These are phyloP conservation scores for Pseudolaguvia tuberculata DNA, from an alignment of 2,113 vertebrate species.

Conservation along the genomic window DNA sequence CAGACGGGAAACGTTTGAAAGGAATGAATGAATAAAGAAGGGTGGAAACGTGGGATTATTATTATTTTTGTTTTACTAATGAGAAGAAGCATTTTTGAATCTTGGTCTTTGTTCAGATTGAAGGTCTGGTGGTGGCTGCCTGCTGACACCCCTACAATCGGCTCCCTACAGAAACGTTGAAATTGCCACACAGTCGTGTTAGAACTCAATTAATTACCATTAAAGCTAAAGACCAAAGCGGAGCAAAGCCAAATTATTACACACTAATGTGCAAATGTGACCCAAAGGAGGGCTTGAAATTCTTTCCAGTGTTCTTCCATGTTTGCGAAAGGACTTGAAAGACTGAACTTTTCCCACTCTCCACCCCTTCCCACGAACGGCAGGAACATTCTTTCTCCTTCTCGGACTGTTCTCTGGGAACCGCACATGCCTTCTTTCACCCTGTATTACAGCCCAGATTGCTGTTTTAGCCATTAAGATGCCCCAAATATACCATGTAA, in stretches of 20 bases:
- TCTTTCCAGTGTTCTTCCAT: conserved; percentile 66
- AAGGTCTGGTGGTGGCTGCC: conserved; percentile 66
- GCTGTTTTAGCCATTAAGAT: conserved; percentile 44
- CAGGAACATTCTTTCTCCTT: conserved; percentile 57
- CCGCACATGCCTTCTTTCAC: conserved; percentile 11
- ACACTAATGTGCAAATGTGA: conserved; percentile 69
- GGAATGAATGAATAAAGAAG: conserved; percentile 50
- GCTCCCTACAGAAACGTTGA: conserved; percentile 64
- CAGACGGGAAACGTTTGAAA: conserved; percentile 41
- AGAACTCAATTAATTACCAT: conserved; percentile 75
- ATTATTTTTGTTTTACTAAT: conserved; percentile 55
- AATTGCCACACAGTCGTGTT: conserved; percentile 64
- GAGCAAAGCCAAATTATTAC: conserved; percentile 59
- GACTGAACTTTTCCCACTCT: conserved; percentile 35
- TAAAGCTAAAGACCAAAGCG: conserved; percentile 58
- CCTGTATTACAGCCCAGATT: conserved; percentile 41
- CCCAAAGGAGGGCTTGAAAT: conserved; percentile 63
- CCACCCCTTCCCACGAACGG: conserved; percentile 41
- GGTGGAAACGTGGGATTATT: conserved; percentile 49
- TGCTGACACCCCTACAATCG: conserved; percentile 57
- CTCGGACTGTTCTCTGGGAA: conserved; percentile 48
- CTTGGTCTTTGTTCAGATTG: conserved; percentile 60
- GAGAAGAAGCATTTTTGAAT: conserved; percentile 54
- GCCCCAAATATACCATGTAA: no score
- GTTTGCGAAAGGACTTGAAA: conserved; percentile 62